Percentiles rank a stretch among this genome's conserved stretches.
Conservation (phyloP, 2,113 vertebrate genomes). For the human (Homo sapiens) region DNA sequence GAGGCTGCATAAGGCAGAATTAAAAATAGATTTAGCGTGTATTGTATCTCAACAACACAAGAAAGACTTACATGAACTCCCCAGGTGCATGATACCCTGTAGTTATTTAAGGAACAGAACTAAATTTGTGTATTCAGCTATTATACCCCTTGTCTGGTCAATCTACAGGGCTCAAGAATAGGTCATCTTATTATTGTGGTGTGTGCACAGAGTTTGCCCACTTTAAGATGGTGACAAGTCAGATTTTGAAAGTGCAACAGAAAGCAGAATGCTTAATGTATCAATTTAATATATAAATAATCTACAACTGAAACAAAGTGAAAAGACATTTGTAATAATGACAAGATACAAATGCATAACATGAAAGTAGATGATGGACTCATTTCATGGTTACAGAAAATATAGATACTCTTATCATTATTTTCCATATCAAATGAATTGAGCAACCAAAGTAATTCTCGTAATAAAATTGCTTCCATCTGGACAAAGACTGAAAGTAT, state of each 20-base stretch:
- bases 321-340: neutral
- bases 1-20: slow-evolving; percentile 52
- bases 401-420: neutral
- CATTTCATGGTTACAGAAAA: neutral
- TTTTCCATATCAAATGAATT: neutral
- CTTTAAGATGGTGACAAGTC: neutral
- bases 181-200: neutral
- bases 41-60: slow-evolving; percentile 43
- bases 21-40: slow-evolving; percentile 62
- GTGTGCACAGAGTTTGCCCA: neutral
- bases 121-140: neutral
- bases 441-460: neutral
- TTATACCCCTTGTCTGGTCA: neutral
- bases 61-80: slow-evolving; percentile 42
- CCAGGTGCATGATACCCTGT: neutral
- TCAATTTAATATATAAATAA: neutral
- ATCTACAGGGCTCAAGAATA: neutral
- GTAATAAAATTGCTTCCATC: neutral
- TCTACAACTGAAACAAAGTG: neutral
- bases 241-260: neutral
- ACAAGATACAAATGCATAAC: neutral
- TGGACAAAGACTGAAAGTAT: neutral
- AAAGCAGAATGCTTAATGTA: neutral
- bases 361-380: neutral
- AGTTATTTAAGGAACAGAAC: slow-evolving; percentile 20